These are phyloP conservation scores for Laticauda colubrina DNA, from an alignment of 2,113 vertebrate species.

Conservation along the genomic window DNA sequence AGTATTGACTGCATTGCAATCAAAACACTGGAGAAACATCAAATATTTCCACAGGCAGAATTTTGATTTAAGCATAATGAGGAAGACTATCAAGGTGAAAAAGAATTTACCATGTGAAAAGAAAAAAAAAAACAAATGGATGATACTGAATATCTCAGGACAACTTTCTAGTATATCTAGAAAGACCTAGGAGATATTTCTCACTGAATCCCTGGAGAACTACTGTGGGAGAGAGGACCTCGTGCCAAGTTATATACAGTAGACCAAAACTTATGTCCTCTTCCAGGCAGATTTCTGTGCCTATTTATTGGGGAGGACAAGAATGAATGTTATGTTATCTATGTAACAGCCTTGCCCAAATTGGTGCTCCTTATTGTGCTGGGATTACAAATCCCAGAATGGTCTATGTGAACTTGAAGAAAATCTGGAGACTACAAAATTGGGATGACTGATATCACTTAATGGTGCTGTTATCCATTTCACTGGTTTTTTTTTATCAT, in stretches of 20 bases:
- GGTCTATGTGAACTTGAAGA: not conserved
- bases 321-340: not conserved
- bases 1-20: slow-evolving; percentile 46
- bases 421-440: not conserved
- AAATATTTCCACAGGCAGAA: not conserved
- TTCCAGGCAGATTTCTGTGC: not conserved
- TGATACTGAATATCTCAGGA: not conserved
- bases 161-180: not conserved
- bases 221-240: too few species aligned
- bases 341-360: not conserved
- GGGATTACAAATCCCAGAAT: not conserved
- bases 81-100: not conserved
- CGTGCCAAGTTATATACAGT: not conserved
- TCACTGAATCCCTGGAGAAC: not conserved
- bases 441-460: not conserved
- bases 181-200: too few species aligned
- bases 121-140: not conserved
- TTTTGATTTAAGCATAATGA: not conserved
- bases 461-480: not conserved
- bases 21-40: slow-evolving; percentile 22
- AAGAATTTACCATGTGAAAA: not conserved
- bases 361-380: not conserved
- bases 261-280: not conserved
- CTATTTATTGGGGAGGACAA: not conserved
- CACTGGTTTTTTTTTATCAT: not conserved